Percentiles rank a stretch among this genome's conserved stretches.
These are phyloP conservation scores for Embidobia sp. DNA, from an alignment of 2,888 invertebrate genomes.

Conservation along the genomic window DNA sequence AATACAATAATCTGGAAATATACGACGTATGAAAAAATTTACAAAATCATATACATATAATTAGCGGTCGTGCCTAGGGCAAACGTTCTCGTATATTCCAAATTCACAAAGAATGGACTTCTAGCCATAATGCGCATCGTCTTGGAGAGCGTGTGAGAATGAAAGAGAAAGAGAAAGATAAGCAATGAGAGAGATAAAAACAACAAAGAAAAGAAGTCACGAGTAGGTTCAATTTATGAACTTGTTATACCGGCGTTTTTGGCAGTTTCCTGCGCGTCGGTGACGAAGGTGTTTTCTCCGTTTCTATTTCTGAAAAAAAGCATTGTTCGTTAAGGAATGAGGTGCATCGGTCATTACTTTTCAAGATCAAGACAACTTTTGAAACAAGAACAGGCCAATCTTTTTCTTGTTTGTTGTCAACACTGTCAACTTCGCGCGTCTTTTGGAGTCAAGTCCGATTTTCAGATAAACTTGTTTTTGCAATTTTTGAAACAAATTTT, in stretches of 20 bases:
- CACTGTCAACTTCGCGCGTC: no score
- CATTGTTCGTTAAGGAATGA: constrained; percentile 30
- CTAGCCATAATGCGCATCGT: constrained; percentile 65
- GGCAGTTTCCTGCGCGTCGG: constrained; percentile 97
- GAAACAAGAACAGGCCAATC: neutral
- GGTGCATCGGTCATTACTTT: neutral
- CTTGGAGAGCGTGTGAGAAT: constrained; percentile 68
- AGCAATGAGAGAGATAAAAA: constrained; percentile 83
- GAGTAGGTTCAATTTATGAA: constrained; percentile 83
- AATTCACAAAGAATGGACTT: constrained; percentile 63
- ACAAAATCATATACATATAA: constrained; percentile 64
- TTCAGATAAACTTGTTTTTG: no score
- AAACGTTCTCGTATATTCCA: constrained; percentile 64
- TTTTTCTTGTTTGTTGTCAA: no score
- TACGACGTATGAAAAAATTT: constrained; percentile 64
- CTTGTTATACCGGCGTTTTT: constrained; percentile 96
- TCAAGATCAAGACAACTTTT: neutral
- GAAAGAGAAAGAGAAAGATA: constrained; percentile 78
- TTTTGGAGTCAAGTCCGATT: neutral
- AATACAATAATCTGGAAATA: constrained; percentile 52
- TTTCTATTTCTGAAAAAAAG: constrained; percentile 89
- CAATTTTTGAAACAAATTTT: no score
- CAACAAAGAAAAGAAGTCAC: constrained; percentile 84
- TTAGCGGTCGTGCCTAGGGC: constrained; percentile 63
- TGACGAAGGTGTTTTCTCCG: constrained; percentile 93